Conservation (phyloP, 1,140 invertebrate genomes). For the Polypedilum pembai region DNA sequence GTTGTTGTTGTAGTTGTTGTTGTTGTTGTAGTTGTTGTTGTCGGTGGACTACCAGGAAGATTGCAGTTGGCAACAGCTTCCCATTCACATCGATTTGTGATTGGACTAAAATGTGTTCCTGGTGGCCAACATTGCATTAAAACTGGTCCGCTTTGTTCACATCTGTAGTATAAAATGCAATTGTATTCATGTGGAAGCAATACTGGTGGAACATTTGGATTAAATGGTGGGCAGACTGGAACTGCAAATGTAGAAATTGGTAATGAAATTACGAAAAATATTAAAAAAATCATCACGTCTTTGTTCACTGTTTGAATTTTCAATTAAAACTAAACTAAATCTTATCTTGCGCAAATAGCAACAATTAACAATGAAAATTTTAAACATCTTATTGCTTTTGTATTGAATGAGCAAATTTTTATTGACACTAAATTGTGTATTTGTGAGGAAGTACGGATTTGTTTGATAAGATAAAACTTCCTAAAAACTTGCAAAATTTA, state of each 20-base stretch:
- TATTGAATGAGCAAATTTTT: no score
- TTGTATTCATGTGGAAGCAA: background rate
- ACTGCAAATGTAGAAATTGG: background rate
- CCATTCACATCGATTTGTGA: background rate
- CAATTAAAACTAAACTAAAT: no score
- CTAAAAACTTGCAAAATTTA: no score
- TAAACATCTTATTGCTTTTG: no score
- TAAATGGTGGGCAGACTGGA: background rate
- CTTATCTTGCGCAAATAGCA: no score
- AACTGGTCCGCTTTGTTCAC: background rate
- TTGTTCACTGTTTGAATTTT: no score
- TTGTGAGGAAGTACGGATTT: no score
- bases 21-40: background rate
- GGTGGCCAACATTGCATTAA: slow-evolving; percentile 4
- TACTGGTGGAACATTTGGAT: background rate
- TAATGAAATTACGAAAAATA: background rate
- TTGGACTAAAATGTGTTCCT: background rate
- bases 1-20: background rate
- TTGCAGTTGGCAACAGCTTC: background rate
- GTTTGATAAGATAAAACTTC: no score
- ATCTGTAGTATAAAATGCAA: background rate
- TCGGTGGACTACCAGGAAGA: background rate
- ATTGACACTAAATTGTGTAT: no score
- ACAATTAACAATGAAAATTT: no score
- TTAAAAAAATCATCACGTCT: background rate